Conservation (phyloP, 1,140 invertebrate genomes). For the Drosophila nigrodunni region DNA sequence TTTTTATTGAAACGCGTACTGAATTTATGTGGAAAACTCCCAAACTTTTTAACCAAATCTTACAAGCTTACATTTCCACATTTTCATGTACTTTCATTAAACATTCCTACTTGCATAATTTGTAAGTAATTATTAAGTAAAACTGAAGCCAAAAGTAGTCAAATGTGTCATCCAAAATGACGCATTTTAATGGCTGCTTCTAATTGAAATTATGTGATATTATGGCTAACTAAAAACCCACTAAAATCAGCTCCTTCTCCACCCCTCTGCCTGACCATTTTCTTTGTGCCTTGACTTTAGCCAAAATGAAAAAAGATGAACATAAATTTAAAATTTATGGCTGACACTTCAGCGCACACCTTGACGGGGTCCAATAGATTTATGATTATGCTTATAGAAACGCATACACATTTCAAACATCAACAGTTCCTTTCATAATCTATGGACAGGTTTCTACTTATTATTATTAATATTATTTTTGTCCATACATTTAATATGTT, state of each 20-base stretch:
- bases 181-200: slow-evolving; percentile 54
- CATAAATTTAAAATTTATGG: slow-evolving; percentile 78
- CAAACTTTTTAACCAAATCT: no score
- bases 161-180: slow-evolving; percentile 58
- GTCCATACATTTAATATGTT: slow-evolving; percentile 39
- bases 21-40: no score
- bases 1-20: no score
- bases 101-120: no score
- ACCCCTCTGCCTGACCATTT: slow-evolving; percentile 1
- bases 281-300: slow-evolving; percentile 39
- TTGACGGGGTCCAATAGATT: slow-evolving; percentile 66
- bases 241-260: background rate
- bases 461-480: slow-evolving; percentile 37
- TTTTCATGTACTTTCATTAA: no score
- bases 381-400: slow-evolving; percentile 57
- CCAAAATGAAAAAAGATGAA: slow-evolving; percentile 56
- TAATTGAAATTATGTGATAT: slow-evolving; percentile 44
- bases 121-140: background rate
- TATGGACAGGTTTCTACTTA: slow-evolving; percentile 59
- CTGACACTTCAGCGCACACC: slow-evolving; percentile 66
- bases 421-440: slow-evolving; percentile 79
- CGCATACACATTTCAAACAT: slow-evolving; percentile 63
- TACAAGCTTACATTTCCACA: no score
- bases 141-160: slow-evolving; percentile 39
- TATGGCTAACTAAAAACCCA: background rate